These are phyloP conservation scores for Ictalurus punctatus DNA, from an alignment of 2,113 vertebrate genomes.

Conservation along the genomic window DNA sequence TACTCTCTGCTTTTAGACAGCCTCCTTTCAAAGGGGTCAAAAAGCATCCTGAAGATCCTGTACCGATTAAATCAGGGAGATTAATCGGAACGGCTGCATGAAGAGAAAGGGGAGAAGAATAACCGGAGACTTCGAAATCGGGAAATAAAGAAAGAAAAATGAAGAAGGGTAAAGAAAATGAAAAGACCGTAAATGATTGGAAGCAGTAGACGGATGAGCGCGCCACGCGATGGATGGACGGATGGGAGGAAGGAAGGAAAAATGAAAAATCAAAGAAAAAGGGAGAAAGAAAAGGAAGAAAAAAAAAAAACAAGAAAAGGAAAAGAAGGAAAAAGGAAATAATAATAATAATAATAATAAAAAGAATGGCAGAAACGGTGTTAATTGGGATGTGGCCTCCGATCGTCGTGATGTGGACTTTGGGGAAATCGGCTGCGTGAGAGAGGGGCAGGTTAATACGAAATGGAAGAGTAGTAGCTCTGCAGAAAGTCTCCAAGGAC, in stretches of 20 bases:
- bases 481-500: background rate
- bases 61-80: conserved; percentile 61
- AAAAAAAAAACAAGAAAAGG: background rate
- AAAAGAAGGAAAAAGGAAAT: background rate
- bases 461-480: background rate
- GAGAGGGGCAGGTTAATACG: background rate
- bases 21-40: conserved; percentile 49
- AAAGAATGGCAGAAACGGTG: background rate
- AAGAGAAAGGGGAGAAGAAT: background rate
- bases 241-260: background rate
- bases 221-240: no score
- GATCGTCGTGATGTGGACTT: conserved; percentile 28
- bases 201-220: background rate
- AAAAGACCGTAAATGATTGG: background rate
- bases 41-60: conserved; percentile 56
- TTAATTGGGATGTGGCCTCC: conserved; percentile 13
- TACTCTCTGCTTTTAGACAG: conserved; percentile 49
- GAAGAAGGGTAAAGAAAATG: background rate
- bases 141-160: background rate
- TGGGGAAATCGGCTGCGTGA: conserved; percentile 13
- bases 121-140: background rate
- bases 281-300: background rate
- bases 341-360: no score
- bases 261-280: background rate
- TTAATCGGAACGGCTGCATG: conserved; percentile 40